Base-by-base conservation (phyloP, 2,113 vertebrate genomes). In the Regulus satrapa region DNA sequence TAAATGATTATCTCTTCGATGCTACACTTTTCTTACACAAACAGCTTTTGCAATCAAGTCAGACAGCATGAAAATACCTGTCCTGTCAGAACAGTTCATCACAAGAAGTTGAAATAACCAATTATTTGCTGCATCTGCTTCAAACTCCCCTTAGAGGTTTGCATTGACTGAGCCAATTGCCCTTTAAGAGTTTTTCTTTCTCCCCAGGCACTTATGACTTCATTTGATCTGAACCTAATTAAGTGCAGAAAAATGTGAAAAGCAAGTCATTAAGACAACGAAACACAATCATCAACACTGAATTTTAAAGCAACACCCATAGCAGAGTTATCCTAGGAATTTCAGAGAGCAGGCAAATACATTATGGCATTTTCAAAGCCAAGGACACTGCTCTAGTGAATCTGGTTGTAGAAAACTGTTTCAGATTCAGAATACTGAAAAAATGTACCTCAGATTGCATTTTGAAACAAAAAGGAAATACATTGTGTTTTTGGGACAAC, bases 191-290 rank as follows among this genome's bases (percentile, higher is more conserved):
- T 74, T 95, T 94, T 79, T 93, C 51, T 94, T 94, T 94, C 71
- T 95, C 92, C 85, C 59, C 56, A 94, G 92, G 95, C 78, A 76
- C 38, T 89, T 87, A 92, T 45, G 54, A 78, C 77, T 97, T 96
- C 84, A 95, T 96, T 95, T 97, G 83, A 91, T 97, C 61, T 94
- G 88, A 94, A 83, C 79, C 68, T 95, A 94, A 96, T 96, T 94
- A 96, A 64, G 68, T 75, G 67, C 58, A 89, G 85, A 96, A 92
- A 51, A 92, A 96, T 94, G 77, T 78, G 89, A 74, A 90, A 81
- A 86, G 74, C 54, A 88, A 92, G 52, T 95, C 58, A 71, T 96
- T 93, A 89, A 92, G 56, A 96, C 88, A 94, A 90, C 75, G 26
- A n/a, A 90, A 74, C 31, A 80, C 67, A 71, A 77, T 78, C 26